Evolutionary conservation across 2,797 vertebrate genomes (phyloP).

Genomic region (Meda fulgida): DNA sequence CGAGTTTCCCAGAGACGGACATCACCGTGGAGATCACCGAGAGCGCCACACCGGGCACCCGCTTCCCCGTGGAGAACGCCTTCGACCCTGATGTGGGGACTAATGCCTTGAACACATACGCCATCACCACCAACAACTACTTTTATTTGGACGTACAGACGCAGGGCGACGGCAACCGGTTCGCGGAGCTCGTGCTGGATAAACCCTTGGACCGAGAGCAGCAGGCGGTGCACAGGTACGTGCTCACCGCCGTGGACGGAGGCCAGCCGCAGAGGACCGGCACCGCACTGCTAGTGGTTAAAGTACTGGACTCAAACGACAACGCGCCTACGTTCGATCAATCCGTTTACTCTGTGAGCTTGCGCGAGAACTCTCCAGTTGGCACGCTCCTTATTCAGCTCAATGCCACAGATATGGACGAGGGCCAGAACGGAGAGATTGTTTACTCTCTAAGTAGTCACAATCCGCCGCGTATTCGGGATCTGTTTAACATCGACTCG

Average conservation of each 20-base stretch:
- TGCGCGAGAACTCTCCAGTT: conserved; percentile 92
- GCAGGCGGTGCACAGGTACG: conserved; percentile 95
- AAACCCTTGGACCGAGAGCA: conserved; percentile 95
- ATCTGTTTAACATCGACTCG: conserved; percentile 91
- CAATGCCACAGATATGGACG: conserved; percentile 95
- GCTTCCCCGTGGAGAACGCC: conserved; percentile 96
- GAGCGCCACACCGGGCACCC: conserved; percentile 96
- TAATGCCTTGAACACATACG: conserved; percentile 93
- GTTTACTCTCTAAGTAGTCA: conserved; percentile 96
- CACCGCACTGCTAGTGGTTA: conserved; percentile 92
- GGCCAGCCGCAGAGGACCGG: conserved; percentile 93
- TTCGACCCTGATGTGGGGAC: conserved; percentile 97
- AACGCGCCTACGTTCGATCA: conserved; percentile 96
- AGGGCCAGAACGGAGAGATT: conserved; percentile 95
- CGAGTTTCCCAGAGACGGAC: conserved; percentile 92
- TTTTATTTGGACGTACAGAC: conserved; percentile 97
- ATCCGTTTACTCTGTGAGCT: conserved; percentile 91
- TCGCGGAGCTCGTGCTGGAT: conserved; percentile 95
- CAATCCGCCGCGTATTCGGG: conserved; percentile 88
- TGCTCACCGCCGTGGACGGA: conserved; percentile 96
- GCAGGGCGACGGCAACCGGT: conserved; percentile 94
- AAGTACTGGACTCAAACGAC: conserved; percentile 97
- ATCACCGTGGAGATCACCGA: conserved; percentile 97
- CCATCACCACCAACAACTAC: conserved; percentile 94
- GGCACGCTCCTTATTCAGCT: conserved; percentile 94